Evolutionary conservation across 2,888 invertebrate genomes (phyloP).

Genomic region (Ornithoptera priamus): DNA sequence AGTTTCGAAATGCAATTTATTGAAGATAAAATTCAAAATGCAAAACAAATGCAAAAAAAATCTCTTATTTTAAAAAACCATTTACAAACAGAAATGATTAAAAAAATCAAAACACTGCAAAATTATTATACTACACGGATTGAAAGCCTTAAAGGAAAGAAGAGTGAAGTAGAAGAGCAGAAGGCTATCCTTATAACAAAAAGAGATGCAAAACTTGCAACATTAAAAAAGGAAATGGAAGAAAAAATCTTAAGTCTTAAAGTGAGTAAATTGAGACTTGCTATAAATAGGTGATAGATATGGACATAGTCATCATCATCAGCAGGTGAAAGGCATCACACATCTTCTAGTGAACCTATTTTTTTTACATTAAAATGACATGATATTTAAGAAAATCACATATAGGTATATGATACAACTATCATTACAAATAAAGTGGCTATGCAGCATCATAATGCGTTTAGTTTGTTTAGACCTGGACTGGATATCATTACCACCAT

Average conservation of each 20-base stretch:
- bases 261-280: constrained; percentile 40
- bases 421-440: too few relatives aligned
- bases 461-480: too few relatives aligned
- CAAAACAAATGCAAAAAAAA: constrained; percentile 62
- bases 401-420: too few relatives aligned
- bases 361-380: too few relatives aligned
- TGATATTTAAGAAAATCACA: too few relatives aligned
- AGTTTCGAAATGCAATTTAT: constrained; percentile 63
- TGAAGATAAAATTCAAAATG: constrained; percentile 65
- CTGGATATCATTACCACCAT: too few relatives aligned
- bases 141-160: constrained; percentile 66
- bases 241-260: constrained; percentile 58
- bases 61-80: constrained; percentile 66
- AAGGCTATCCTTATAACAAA: constrained; percentile 66
- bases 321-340: too few relatives aligned
- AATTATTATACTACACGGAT: constrained; percentile 66
- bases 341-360: too few relatives aligned
- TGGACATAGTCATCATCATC: too few relatives aligned
- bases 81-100: constrained; percentile 65
- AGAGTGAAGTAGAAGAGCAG: constrained; percentile 70
- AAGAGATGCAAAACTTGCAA: constrained; percentile 60
- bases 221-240: constrained; percentile 60
- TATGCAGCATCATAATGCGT: too few relatives aligned
- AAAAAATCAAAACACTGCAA: constrained; percentile 69
- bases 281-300: too few relatives aligned